Base-by-base conservation (phyloP, 2,113 vertebrate genomes). In the Motacilla alba region DNA sequence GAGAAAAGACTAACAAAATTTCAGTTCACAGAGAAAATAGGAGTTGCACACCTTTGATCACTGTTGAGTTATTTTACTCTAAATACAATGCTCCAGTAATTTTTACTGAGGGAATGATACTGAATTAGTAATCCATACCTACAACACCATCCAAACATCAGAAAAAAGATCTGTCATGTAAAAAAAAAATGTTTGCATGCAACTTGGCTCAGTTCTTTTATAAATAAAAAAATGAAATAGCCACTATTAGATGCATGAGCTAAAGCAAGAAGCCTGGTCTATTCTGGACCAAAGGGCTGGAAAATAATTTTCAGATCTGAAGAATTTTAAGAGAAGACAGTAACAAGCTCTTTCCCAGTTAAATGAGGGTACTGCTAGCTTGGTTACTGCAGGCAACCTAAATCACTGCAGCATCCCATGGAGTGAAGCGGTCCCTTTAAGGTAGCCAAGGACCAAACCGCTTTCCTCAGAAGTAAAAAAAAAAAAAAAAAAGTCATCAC, bases 261-360 rank as follows among this genome's bases (percentile, higher is more conserved):
- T 92, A 90, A 77, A 94, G 62, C 55, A 90, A 93, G 56, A 89
- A 81, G 52, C 27, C 28, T 72, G n/a, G 52, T 31, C 47, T 68
- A 37, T 81, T 88, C 64, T 83, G 64, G 69, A 77, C 47, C 20
- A 80, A 86, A 59, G 52, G 37, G 35, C 39, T 67, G 24, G 63
- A 83, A 91, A 93, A 70, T 17, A 77, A 72, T 95, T 90, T 90
- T 90, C 72, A 78, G 47, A 88, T 64, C 76, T 63, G 14, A 92
- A 77, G 68, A 90, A 80, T 83, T 85, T 80, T 79, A 33, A 64
- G 81, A 58, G 46, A 74, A 50, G 68, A 59, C 16, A 77, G 55
- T 41, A 85, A 83, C 43, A 82, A 83, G 35, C 27, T 80, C 43
- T 63, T 76, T 86, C 33, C 43, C 63, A 74, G 63, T 70, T 86